Evolutionary conservation across 2,888 invertebrate genomes (phyloP), one percentile per base, ranked within the genome.

Genomic region (Strigamia crassipes): DNA sequence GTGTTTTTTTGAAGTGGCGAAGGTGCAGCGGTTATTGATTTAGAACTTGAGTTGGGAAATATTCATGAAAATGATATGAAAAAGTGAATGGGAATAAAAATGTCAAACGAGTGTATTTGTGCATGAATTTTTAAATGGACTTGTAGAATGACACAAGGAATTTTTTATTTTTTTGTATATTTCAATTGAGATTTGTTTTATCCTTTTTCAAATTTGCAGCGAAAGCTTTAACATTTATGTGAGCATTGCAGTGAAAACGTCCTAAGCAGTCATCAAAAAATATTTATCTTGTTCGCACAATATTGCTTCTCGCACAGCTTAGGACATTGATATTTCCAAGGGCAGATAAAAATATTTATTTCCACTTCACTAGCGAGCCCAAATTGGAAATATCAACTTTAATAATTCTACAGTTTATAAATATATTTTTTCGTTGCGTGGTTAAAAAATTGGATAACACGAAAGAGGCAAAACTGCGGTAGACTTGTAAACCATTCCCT

Each of bases 261-360:
- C 56, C 5, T n/a, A 51, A 51, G 56, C n/a, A 56, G 56, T 56
- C 56, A 56, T 56, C 56, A 56, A 56, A 56, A 56, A 56, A 56
- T 56, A 56, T 56, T 27, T 56, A 56, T 56, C 56, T 56, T n/a
- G 31, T 12, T n/a, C 21, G 8, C 21, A 21, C 61, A 21, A 66
- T 23, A 66, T 66, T 8, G 18, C 61, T 21, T 6, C 73, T 12
- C n/a, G 31, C 27, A n/a, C 27, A 27, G 27, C 73, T 73, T 73
- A 31, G 73, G 18, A 56, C 56, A 38, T 56, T 56, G 56, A 56
- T 56, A 56, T 56, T 56, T 3, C 38, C 18, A 56, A 18, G 18
- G 21, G 12, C 6, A 56, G 56, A 56, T 56, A 56, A 56, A 56
- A 56, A 56, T 18, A 18, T 56, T 56, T 56, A 56, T 56, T 56